Evolutionary conservation across 2,113 vertebrate genomes (phyloP).

Genomic region (Phyllostomus hastatus): DNA sequence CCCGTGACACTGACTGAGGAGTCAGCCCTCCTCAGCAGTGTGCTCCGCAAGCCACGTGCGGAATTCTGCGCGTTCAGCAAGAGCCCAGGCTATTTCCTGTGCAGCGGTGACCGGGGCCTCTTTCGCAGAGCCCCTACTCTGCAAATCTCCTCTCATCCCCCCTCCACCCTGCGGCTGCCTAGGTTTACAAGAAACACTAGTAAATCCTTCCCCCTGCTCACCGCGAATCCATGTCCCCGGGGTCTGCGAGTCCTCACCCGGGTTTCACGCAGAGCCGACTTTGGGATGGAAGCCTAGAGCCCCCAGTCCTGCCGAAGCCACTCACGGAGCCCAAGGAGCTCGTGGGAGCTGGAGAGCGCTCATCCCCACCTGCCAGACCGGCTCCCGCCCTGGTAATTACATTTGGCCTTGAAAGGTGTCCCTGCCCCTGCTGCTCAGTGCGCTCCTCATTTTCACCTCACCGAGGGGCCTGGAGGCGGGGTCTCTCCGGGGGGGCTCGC

Average conservation of each 20-base stretch:
- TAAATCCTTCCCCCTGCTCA: constrained; percentile 47
- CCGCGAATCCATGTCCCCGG: constrained; percentile 41
- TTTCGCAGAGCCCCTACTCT: constrained; percentile 41
- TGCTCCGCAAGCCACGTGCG: not conserved
- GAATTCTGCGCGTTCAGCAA: constrained; percentile 42
- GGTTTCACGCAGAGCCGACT: constrained; percentile 13
- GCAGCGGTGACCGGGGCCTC: constrained; percentile 42
- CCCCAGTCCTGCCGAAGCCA: constrained; percentile 29
- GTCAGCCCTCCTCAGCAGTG: not conserved
- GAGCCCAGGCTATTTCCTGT: constrained; percentile 44
- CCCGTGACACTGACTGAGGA: not conserved
- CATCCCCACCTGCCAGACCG: constrained; percentile 1
- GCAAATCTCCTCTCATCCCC: constrained; percentile 39
- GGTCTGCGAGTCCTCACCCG: not conserved
- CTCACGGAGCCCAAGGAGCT: constrained; percentile 23
- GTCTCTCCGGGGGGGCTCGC: not conserved
- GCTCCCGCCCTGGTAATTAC: constrained; percentile 56
- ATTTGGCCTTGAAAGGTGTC: constrained; percentile 10
- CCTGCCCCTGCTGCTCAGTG: not conserved
- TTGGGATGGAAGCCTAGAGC: constrained; percentile 32
- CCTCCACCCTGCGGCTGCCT: constrained; percentile 20
- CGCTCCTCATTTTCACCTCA: constrained; percentile 49
- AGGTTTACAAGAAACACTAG: constrained; percentile 42
- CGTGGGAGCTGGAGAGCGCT: not conserved
- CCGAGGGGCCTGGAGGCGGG: not conserved